A percentile compares a stretch with the other conserved stretches of the same genome.
These are phyloP conservation scores for Zygogramma bicolorata DNA, from an alignment of 2,888 invertebrate genomes.

Conservation along the genomic window DNA sequence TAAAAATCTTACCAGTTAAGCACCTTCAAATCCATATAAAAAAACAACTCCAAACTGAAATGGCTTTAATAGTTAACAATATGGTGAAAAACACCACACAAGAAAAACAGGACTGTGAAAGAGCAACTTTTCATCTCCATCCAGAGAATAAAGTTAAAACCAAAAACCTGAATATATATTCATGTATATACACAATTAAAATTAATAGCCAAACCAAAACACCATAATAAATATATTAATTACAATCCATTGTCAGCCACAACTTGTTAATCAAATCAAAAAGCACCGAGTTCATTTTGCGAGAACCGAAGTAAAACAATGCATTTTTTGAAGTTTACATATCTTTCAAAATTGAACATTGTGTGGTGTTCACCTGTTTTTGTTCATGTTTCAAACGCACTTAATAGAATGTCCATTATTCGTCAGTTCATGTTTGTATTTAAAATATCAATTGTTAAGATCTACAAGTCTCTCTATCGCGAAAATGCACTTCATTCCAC, in stretches of 20 bases:
- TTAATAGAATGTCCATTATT: constrained; percentile 49
- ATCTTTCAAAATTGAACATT: constrained; percentile 23
- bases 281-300: constrained; percentile 30
- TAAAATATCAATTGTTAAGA: constrained; percentile 54
- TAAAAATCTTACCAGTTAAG: constrained; percentile 27
- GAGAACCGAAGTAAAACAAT: constrained; percentile 23
- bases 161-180: constrained; percentile 2
- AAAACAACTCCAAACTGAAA: constrained; percentile 38
- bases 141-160: constrained; percentile 33
- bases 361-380: constrained; percentile 55
- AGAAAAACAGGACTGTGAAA: constrained; percentile 29
- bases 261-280: constrained; percentile 27
- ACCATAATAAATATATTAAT: constrained; percentile 43
- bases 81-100: constrained; percentile 53
- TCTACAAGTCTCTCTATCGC: constrained; percentile 53
- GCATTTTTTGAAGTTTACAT: neutral
- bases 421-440: constrained; percentile 49
- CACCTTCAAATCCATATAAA: constrained; percentile 38
- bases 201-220: constrained; percentile 43
- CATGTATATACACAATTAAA: constrained; percentile 33
- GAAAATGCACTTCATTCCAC: constrained; percentile 66
- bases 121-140: constrained; percentile 35
- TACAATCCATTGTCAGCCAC: constrained; percentile 32
- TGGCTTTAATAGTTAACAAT: constrained; percentile 46
- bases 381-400: constrained; percentile 31